These are phyloP conservation scores for Hemichromis elongatus DNA, from an alignment of 2,113 vertebrate species.

Conservation along the genomic window DNA sequence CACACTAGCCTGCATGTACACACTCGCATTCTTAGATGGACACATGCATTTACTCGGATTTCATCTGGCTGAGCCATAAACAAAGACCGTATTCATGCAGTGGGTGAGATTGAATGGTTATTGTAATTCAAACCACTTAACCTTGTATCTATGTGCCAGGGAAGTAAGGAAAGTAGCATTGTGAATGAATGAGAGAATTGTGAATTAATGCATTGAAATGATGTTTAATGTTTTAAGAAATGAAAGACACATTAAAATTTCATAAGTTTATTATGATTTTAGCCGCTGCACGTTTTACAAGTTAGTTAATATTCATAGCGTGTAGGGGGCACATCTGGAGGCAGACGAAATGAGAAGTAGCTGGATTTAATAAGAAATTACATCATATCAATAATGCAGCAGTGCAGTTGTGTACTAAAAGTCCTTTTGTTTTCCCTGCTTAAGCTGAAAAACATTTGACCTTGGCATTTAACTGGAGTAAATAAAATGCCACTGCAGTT, in stretches of 20 bases:
- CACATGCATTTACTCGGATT: slow-evolving; percentile 10
- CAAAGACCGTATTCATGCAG: slow-evolving; percentile 51
- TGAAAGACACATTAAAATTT: background rate
- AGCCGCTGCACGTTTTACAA: background rate
- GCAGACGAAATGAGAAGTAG: slow-evolving; percentile 1
- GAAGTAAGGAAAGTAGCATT: background rate
- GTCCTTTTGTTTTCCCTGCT: slow-evolving; percentile 12
- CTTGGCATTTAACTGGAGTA: slow-evolving; percentile 40
- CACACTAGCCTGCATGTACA: slow-evolving; percentile 11
- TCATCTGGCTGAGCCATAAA: slow-evolving; percentile 35
- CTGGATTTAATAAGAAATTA: slow-evolving; percentile 6
- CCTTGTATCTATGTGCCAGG: background rate
- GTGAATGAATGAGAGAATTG: slow-evolving; percentile 27
- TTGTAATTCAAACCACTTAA: slow-evolving; percentile 48
- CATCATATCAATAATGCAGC: slow-evolving; percentile 42
- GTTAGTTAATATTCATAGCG: slow-evolving; percentile 20
- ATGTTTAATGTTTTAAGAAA: slow-evolving; percentile 15
- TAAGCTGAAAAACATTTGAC: slow-evolving; percentile 30
- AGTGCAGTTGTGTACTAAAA: slow-evolving; percentile 1
- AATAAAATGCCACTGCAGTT: slow-evolving; percentile 29
- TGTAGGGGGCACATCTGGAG: background rate
- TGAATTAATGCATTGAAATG: slow-evolving; percentile 11
- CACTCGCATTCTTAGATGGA: background rate
- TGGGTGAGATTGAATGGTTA: slow-evolving; percentile 27
- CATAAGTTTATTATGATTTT: slow-evolving; percentile 21